These are phyloP conservation scores for Arvicanthis niloticus DNA, from an alignment of 2,113 vertebrate species.

Conservation along the genomic window DNA sequence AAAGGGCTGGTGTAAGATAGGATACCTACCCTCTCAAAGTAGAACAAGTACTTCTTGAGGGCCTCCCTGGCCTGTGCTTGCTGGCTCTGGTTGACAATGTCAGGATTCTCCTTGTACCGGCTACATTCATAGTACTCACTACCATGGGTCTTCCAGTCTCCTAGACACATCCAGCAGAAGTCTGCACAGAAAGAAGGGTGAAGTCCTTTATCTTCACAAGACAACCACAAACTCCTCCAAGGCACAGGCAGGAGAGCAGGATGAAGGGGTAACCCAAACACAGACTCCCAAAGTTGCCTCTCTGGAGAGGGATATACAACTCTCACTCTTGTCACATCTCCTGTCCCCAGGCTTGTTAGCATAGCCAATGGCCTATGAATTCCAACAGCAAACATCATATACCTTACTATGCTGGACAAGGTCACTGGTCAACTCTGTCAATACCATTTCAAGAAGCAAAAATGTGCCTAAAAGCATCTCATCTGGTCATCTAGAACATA, in stretches of 20 bases:
- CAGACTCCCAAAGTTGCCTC: background rate
- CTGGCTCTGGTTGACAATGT: constrained; percentile 99
- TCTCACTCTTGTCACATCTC: background rate
- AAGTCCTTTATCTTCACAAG: background rate
- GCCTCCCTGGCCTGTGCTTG: constrained; percentile 99
- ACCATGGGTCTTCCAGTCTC: constrained; percentile 99
- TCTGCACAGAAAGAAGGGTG: constrained; percentile 87
- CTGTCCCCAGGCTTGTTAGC: background rate
- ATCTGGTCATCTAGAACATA: background rate
- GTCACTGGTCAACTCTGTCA: background rate
- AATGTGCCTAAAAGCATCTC: background rate
- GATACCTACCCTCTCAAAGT: constrained; percentile 98
- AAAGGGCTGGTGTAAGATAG: constrained; percentile 69
- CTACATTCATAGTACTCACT: constrained; percentile 99
- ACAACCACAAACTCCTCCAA: background rate
- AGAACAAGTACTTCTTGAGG: constrained; percentile 99
- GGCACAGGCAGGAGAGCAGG: background rate
- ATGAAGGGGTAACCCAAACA: background rate
- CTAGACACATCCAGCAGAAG: constrained; percentile 99
- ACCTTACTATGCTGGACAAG: background rate
- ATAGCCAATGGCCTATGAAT: background rate
- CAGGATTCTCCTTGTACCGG: constrained; percentile 99
- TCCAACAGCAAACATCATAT: background rate
- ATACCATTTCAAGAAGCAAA: background rate
- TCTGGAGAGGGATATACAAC: background rate